Evolutionary conservation across 2,888 invertebrate species (phyloP), one percentile per base, ranked within the genome.

Genomic region (Silvanus unidentatus): DNA sequence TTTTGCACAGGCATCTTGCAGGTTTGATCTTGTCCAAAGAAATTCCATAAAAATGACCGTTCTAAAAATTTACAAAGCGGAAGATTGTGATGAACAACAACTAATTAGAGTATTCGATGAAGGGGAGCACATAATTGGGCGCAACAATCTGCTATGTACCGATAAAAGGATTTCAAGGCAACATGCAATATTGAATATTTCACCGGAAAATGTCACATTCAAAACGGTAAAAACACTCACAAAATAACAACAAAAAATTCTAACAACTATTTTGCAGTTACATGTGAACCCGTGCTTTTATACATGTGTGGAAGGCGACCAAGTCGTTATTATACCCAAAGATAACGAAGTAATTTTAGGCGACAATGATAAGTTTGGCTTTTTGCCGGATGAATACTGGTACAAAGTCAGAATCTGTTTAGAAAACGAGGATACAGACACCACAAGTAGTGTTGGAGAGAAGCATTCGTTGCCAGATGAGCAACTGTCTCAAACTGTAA

Each of bases 201-300:
- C 65, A 1, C 52, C 62, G 14, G 63, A 73, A 47, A 58, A 63
- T 22, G 63, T 75, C 2, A 62, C 55, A 11, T 55, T 78, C n/a
- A 74, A 71, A 64, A 70, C 77, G 12, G 77, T 64, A 58, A 57
- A 32, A 32, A n/a, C 32, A 28, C 6, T 8, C 10, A 11, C n/a
- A 32, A 32, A 5, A 11, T 32, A 32, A 8, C 3, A 5, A 3
- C 12, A 11, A 32, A 32, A 22, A 8, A 8, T 22, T 32, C 3
- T 32, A 35, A n/a, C 39, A 12, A n/a, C n/a, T 12, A 42, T 16
- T 42, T 48, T 73, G 34, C 62, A 79, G 79, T 60, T 74, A 16
- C 77, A 79, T 54, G 63, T 68, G 55, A 79, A 78, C 54, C 79
- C 79, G 15, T 77, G 77, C 58, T 80, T 76, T 58, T 74, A 70